phyloP scores from a whole-genome alignment of 2,797 vertebrate species.

The Pempheris klunzingeri region DNA sequence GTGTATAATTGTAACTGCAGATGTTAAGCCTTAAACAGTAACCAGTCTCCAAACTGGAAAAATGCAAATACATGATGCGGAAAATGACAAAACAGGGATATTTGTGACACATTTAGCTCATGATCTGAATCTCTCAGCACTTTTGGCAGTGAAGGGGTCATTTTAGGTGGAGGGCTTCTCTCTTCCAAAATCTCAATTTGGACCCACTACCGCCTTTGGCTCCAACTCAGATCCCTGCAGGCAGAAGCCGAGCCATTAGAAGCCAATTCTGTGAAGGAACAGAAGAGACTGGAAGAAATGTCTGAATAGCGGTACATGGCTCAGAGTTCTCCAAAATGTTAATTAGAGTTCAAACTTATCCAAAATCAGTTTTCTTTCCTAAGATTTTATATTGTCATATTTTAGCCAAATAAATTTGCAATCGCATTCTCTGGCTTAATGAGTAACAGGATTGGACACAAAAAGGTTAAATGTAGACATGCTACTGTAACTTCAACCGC shows the following conservation, averaged over 20 bases:
- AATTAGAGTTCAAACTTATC: slow-evolving; percentile 20
- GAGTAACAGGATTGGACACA: slow-evolving; percentile 24
- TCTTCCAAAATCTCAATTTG: slow-evolving; percentile 71
- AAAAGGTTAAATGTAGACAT: slow-evolving; percentile 12
- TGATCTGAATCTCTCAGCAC: slow-evolving; percentile 46
- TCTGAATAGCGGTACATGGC: slow-evolving; percentile 35
- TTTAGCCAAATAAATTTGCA: slow-evolving; percentile 16
- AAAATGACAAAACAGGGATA: slow-evolving; percentile 23
- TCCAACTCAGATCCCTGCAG: slow-evolving; percentile 48
- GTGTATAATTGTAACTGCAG: no score
- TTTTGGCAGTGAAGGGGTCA: slow-evolving; percentile 55
- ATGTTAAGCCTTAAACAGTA: background rate
- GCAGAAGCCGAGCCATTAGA: slow-evolving; percentile 63
- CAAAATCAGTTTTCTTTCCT: slow-evolving; percentile 16
- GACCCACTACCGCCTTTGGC: slow-evolving; percentile 56
- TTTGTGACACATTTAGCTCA: slow-evolving; percentile 38
- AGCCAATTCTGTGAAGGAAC: slow-evolving; percentile 61
- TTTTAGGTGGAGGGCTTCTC: slow-evolving; percentile 63
- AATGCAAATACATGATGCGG: slow-evolving; percentile 33
- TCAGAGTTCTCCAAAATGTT: slow-evolving; percentile 44
- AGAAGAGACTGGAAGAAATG: slow-evolving; percentile 52
- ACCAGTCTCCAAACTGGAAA: slow-evolving; percentile 20
- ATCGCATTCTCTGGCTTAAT: slow-evolving; percentile 14
- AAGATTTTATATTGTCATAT: slow-evolving; percentile 10
- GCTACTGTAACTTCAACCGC: slow-evolving; percentile 24